Base-by-base conservation (phyloP, 2,113 vertebrate genomes). In the Pipa parva region DNA sequence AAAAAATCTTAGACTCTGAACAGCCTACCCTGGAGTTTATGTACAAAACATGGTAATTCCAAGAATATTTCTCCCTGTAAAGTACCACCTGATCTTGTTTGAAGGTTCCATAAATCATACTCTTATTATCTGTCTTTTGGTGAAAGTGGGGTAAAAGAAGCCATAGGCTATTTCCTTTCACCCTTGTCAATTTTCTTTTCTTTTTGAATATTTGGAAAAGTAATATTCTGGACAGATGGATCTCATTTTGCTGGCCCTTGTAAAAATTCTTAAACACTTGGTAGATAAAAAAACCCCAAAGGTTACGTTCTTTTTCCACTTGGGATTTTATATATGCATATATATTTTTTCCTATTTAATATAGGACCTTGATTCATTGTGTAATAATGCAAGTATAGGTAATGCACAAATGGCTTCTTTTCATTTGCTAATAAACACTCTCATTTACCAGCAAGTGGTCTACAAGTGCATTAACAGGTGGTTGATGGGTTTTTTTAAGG, bases 171-270 rank as follows among this genome's bases (percentile, higher is more conserved):
- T 36, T 36, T 36, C 15, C 10, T 36, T 9, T 36, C 9, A 36
- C n/a, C n/a, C n/a, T n/a, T 9, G 15, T 36, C 10, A 36, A 3
- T 13, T 36, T 36, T 36, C 33, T 36, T 13, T 26, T 66, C 27
- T 21, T 66, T 11, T 58, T 28, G 55, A 46, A 18, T 50, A 22
- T 27, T 20, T 68, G 64, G 64, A 68, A 68, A 68, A 68, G 29
- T 68, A 68, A 68, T 57, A 68, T 59, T 50, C 31, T 15, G 45
- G 22, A 28, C 56, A 51, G 55, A 68, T 68, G 64, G 64, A 68
- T 68, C 56, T 28, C 55, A 66, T 66, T 66, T 58, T 46, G 31
- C 54, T 58, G 39, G n/a, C 54, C 5, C 64, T 59, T 59, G 64
- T 68, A 68, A 68, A 68, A 68, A 68, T 59, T n/a, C 64, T 31